These are phyloP conservation scores for Propithecus coquereli DNA, from an alignment of 2,113 vertebrate genomes.

Conservation along the genomic window DNA sequence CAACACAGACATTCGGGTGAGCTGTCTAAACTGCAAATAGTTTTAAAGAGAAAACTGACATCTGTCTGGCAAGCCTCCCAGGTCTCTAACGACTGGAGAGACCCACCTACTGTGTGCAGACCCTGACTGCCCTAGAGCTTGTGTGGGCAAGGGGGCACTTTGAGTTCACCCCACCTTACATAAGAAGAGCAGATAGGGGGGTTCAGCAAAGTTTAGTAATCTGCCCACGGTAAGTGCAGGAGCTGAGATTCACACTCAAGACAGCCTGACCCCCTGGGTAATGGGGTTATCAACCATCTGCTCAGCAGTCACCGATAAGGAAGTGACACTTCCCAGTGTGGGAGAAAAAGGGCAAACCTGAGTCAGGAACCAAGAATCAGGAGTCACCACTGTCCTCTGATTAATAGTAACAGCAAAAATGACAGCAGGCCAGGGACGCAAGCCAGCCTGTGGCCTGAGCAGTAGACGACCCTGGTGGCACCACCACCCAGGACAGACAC, in stretches of 20 bases:
- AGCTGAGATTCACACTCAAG: not conserved
- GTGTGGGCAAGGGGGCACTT: rapidly evolving
- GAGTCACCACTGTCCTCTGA: not conserved
- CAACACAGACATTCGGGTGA: rapidly evolving
- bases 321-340: not conserved
- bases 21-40: not conserved
- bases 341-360: not conserved
- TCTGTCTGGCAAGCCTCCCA: not conserved
- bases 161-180: not conserved
- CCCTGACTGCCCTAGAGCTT: not conserved
- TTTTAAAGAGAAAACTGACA: not conserved
- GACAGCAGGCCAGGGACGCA: not conserved
- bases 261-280: not conserved
- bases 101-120: not conserved
- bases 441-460: not conserved
- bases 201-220: not conserved
- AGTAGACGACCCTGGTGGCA: rapidly evolving
- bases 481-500: not conserved
- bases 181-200: not conserved
- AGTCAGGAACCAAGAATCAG: not conserved
- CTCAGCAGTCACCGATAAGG: slow-evolving; percentile 19
- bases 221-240: not conserved
- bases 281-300: not conserved
- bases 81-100: not conserved
- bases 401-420: not conserved